Base-by-base conservation (phyloP, 2,113 vertebrate species). In the Morone saxatilis region DNA sequence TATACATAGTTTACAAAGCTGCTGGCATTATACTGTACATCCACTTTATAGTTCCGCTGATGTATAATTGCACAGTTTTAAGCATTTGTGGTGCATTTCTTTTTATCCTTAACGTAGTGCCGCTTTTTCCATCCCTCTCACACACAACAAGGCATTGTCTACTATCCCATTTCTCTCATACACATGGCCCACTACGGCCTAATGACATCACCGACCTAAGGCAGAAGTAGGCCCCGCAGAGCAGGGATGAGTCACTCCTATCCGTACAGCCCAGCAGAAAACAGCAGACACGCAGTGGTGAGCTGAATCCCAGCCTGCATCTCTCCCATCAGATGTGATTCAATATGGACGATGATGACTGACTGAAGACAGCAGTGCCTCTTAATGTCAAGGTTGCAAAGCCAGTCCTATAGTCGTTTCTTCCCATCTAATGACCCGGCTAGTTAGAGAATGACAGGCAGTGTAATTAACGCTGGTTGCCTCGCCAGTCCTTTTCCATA, bases 181-280 rank as follows among this genome's bases (percentile, higher is more conserved):
- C 50, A 84, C 78, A 68, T 41, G 56, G 67, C 47, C 61, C 45
- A 57, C 68, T 80, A 43, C 7, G 62, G 74, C 61, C 57, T 45
- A 36, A 90, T 90, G 88, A 91, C 91, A 93, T 82, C 81, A 86
- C 48, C 68, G 65, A 92, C 89, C 84, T 36, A n/a, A 81, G 86
- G 89, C 86, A 80, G 69, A 50, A 40, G 66, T 51, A 19, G 67
- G 74, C 47, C 85, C 80, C 36, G 66, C 83, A 86, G 80, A 83
- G 79, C 74, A 71, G 31, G 36, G 59, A 85, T 92, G 93, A 93
- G 70, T 91, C 93, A 93, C 74, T 83, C 14, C 70, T 68, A 13
- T 83, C 38, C 13, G 53, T 59, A 25, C 48, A 85, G 72, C 45
- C 40, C 67, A 75, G 71, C 82, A 78, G 63, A 81, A 83, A 89